Evolutionary conservation across 1,140 invertebrate genomes (phyloP), one percentile per base, ranked within the genome.

Genomic region (Hyles vespertilio): DNA sequence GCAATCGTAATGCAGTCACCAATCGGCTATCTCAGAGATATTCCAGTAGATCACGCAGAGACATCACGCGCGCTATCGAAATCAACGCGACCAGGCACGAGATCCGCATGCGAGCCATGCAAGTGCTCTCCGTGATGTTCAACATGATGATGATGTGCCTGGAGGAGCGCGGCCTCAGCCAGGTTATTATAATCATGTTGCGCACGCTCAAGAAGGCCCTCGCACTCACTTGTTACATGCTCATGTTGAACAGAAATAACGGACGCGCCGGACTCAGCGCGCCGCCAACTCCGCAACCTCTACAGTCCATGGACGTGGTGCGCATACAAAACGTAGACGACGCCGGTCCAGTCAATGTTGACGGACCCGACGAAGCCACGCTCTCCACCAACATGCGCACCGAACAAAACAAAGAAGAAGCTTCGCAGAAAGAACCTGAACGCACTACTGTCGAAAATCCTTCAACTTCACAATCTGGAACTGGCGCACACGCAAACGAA

Each of bases 81-180:
- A 81, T 89, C 32, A 82, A 79, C 51, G 78, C 79, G 6, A 89
- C 87, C 2, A 74, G 86, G 51, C 84, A 88, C 56, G 83, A 81
- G 58, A 88, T 90, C 52, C 83, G 88, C 9, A 83, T 88, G 80
- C 72, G 86, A 49, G 87, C 89, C 9, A 88, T 87, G 78, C 81
- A 88, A 68, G 86, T 90, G 3, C 62, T 90, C 8, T 84, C 84
- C 8, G 78, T 89, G 2, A 89, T 90, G 86, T 90, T 90, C 51
- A 86, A 87, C 53, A 85, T 87, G 73, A 90, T 90, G 87, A 88
- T 90, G 84, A 84, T 84, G 76, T 90, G 89, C 58, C 67, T 89
- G 7, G 82, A 89, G 60, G 82, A 87, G 52, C 72, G 77, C 36
- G 87, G 84, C 6, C 66, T 90, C 6, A 87, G 83, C 61, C 80